Base-by-base conservation (phyloP, 2,888 invertebrate species). In the Drosophila subsilvestris region DNA sequence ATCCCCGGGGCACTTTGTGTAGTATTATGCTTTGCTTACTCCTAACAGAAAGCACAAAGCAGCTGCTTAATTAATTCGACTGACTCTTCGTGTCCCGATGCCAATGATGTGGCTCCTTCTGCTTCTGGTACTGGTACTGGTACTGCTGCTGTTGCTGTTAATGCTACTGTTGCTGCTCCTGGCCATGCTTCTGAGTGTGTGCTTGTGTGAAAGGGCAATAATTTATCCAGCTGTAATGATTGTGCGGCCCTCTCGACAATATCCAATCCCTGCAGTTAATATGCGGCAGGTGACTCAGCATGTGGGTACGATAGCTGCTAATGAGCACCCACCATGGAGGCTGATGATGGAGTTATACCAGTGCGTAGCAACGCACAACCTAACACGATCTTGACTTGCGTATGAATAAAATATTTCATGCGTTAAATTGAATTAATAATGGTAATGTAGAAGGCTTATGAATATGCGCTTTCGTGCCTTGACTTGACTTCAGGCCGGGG, bases 401-500 rank as follows among this genome's bases (percentile, higher is more conserved):
- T 75, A 79, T 82, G 80, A 78, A 80, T 79, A 76, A 78, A 79
- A 77, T 82, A 82, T 85, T 80, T 80, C 86, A 79, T 75, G 86
- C 86, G 82, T 86, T 72, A 88, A 89, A 89, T 89, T 86, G 79
- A 86, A 82, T 89, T 86, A 86, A 84, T 82, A 84, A 78, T 86
- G 86, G 86, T 82, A 82, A 89, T 87, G 79, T 72, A 61, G 63
- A 62, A 63, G 68, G 76, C 77, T 80, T 76, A 82, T 80, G 73
- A 78, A 76, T 84, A 77, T 82, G 80, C 79, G 71, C 42, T 61
- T 51, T 57, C 57, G 54, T 54, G 74, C 62, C 63, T 65, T n/a
- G n/a, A 67, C 77, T 81, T 83, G 81, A 76, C 79, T 83, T 74
- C 61, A 67, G 67, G 56, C 56, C 56, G 25, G 18, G 0, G 1